Conservation (phyloP, 2,113 vertebrate species). For the Alosa alosa region DNA sequence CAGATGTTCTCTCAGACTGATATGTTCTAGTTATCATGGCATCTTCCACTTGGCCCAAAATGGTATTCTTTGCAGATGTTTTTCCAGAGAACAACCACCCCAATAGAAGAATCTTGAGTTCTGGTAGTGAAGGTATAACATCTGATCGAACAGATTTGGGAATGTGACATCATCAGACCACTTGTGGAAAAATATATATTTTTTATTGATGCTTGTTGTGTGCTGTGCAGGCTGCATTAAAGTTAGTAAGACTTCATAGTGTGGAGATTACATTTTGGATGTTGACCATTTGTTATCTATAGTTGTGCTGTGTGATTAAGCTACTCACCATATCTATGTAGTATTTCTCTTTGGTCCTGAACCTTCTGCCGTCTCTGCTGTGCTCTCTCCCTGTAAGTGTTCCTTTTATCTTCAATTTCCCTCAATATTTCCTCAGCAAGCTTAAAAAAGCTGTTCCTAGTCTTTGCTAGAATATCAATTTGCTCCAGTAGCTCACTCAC, state of each 20-base stretch:
- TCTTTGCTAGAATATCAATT: neutral
- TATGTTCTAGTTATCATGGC: neutral
- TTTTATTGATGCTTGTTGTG: no score
- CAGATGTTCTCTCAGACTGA: neutral
- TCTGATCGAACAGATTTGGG: neutral
- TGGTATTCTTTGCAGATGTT: slow-evolving; percentile 13
- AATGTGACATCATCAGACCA: neutral
- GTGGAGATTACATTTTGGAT: no score
- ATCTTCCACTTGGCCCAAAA: neutral
- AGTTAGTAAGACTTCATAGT: no score
- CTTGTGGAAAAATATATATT: no score
- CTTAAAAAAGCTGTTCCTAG: neutral
- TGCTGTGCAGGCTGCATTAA: no score
- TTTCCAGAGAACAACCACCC: slow-evolving; percentile 30
- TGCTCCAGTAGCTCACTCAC: neutral
- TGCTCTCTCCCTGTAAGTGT: neutral
- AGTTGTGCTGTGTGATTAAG: neutral
- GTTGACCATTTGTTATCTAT: neutral
- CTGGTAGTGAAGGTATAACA: neutral
- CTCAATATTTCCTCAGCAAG: neutral
- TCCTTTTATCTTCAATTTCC: neutral
- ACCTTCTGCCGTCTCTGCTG: neutral
- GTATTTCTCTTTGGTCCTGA: neutral
- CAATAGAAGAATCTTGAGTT: slow-evolving; percentile 21
- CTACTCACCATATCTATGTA: neutral